These are phyloP conservation scores for Limanda limanda DNA, from an alignment of 2,113 vertebrate species.

Conservation along the genomic window DNA sequence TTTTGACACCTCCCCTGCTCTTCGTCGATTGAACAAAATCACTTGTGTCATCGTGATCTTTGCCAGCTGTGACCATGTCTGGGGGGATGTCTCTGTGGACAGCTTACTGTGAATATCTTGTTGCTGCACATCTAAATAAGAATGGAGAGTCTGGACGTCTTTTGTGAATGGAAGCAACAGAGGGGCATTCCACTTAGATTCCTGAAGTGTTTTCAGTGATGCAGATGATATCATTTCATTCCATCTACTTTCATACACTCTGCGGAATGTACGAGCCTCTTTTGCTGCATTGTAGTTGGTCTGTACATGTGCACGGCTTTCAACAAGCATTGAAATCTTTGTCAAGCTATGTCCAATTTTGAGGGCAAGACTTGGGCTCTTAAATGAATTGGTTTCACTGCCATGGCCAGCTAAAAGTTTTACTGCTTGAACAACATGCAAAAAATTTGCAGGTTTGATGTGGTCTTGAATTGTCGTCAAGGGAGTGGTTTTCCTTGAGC, in stretches of 20 bases:
- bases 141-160: slow-evolving; percentile 46
- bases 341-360: too few species aligned
- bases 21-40: too few species aligned
- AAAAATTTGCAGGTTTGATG: slow-evolving; percentile 40
- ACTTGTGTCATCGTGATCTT: too few species aligned
- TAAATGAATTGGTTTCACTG: slow-evolving; percentile 2
- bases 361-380: too few species aligned
- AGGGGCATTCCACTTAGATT: slow-evolving; percentile 46
- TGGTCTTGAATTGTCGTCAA: slow-evolving; percentile 36
- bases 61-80: slow-evolving; percentile 35
- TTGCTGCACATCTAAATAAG: slow-evolving; percentile 22
- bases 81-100: not conserved
- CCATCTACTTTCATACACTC: slow-evolving; percentile 31
- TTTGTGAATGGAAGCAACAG: slow-evolving; percentile 50
- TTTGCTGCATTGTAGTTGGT: slow-evolving; percentile 6
- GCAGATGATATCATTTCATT: slow-evolving; percentile 35
- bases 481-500: slow-evolving; percentile 21
- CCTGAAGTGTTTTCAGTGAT: slow-evolving; percentile 39
- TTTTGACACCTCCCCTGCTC: slow-evolving; percentile 44
- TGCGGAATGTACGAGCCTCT: slow-evolving; percentile 11
- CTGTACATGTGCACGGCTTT: not conserved
- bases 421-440: slow-evolving; percentile 35
- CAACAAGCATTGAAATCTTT: too few species aligned
- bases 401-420: slow-evolving; percentile 15
- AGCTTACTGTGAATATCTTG: not conserved